phyloP scores from a whole-genome alignment of 2,113 vertebrate genomes.

The Pseudorectes ferrugineus region DNA sequence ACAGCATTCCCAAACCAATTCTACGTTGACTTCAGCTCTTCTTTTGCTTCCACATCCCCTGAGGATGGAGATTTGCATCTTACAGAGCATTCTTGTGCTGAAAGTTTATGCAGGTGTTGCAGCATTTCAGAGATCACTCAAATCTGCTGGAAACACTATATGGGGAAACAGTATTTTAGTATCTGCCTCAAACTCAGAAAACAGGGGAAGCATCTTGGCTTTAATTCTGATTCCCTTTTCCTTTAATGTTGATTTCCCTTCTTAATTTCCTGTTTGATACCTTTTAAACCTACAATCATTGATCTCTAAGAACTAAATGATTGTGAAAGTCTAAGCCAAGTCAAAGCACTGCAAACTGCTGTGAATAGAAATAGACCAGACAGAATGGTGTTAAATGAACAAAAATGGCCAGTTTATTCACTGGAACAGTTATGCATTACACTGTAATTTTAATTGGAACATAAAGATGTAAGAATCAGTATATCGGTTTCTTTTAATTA shows the following conservation, averaged over 20 bases:
- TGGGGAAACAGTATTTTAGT: neutral
- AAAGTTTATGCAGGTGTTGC: neutral
- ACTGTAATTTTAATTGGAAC: conserved; percentile 72
- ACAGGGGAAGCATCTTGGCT: neutral
- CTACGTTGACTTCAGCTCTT: neutral
- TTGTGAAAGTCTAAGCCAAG: neutral
- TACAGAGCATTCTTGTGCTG: neutral
- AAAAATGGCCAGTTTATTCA: conserved; percentile 78
- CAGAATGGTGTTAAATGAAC: conserved; percentile 68
- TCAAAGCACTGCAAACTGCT: neutral
- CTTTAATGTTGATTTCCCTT: neutral
- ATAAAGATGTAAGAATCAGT: conserved; percentile 69
- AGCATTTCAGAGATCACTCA: neutral
- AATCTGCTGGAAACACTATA: neutral
- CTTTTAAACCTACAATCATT: neutral
- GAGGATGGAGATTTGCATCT: neutral
- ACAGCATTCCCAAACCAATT: neutral
- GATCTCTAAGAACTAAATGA: neutral
- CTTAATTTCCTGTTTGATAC: neutral
- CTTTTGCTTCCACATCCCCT: neutral
- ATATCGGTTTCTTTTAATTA: conserved; percentile 61
- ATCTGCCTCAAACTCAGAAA: neutral
- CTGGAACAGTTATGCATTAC: conserved; percentile 76
- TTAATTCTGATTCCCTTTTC: neutral
- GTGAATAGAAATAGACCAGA: conserved; percentile 22